Percentiles rank a stretch among this genome's conserved stretches.
Conservation (phyloP, 2,113 vertebrate species). For the Herpetotheres cachinnans region DNA sequence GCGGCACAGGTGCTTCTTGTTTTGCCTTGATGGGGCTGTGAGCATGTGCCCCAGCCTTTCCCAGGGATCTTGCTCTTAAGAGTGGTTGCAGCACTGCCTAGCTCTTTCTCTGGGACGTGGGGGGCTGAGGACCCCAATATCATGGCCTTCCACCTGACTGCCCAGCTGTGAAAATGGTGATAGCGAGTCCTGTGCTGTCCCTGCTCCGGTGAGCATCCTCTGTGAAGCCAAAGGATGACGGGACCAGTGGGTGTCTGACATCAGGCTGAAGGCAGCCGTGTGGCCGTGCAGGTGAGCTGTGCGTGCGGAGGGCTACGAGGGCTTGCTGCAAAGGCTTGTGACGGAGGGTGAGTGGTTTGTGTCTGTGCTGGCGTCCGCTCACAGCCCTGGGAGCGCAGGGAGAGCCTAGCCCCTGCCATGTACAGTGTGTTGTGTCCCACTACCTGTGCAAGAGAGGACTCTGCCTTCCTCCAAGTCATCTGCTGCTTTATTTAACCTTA, state of each 20-base stretch:
- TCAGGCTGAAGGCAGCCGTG: rapidly evolving
- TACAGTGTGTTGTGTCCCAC: neutral
- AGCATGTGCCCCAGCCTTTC: neutral
- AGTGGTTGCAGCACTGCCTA: rapidly evolving
- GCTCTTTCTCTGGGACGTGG: rapidly evolving
- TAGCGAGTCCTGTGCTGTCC: rapidly evolving
- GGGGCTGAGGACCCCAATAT: rapidly evolving
- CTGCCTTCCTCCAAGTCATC: neutral
- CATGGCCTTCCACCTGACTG: rapidly evolving
- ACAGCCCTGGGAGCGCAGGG: rapidly evolving
- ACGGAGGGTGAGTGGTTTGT: rapidly evolving
- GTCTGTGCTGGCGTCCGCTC: rapidly evolving
- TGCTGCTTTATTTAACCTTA: neutral
- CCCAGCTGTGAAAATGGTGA: rapidly evolving
- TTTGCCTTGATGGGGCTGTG: neutral
- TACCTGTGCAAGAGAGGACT: neutral
- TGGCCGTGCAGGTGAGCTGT: neutral
- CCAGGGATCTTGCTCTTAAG: neutral
- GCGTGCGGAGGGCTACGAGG: rapidly evolving
- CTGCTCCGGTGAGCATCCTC: neutral
- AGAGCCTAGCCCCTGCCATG: rapidly evolving
- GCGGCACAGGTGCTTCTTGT: neutral
- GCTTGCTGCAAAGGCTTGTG: neutral
- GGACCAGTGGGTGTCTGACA: rapidly evolving
- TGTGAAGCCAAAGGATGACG: rapidly evolving